A percentile compares a stretch with the other conserved stretches of the same genome.
These are phyloP conservation scores for Acridotheres tristis DNA, from an alignment of 2,797 vertebrate genomes.

Conservation along the genomic window DNA sequence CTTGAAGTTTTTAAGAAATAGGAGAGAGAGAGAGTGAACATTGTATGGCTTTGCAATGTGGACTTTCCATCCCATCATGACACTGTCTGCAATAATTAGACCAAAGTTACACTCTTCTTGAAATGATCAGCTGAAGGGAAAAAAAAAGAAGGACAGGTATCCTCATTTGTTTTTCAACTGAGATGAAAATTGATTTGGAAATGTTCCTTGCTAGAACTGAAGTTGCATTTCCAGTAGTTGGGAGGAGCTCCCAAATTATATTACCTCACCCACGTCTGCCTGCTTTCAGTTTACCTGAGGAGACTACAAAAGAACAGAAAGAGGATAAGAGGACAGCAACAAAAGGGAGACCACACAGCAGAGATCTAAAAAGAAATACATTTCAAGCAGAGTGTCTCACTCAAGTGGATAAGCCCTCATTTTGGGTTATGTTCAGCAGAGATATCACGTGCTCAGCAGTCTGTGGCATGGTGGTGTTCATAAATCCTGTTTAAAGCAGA, in stretches of 20 bases:
- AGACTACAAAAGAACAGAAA: conserved; percentile 29
- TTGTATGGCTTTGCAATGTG: background rate
- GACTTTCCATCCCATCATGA: background rate
- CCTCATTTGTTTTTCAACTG: conserved; percentile 18
- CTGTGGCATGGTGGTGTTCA: background rate
- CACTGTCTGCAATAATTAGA: background rate
- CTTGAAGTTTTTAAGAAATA: background rate
- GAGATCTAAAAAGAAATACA: background rate
- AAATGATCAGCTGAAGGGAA: background rate
- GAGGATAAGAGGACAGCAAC: conserved; percentile 5
- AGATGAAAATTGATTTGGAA: conserved; percentile 28
- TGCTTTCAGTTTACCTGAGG: conserved; percentile 43
- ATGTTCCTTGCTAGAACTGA: conserved; percentile 4
- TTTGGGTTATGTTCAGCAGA: background rate
- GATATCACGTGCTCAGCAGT: fast-evolving
- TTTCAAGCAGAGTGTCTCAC: background rate
- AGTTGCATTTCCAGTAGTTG: conserved; percentile 62
- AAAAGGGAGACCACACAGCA: background rate
- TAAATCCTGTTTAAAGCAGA: background rate
- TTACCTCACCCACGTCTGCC: conserved; percentile 51
- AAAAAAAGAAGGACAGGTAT: background rate
- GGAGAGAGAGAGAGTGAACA: background rate
- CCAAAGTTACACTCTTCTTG: background rate
- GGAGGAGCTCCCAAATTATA: conserved; percentile 58
- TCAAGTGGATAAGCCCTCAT: background rate